Evolutionary conservation across 2,113 vertebrate genomes (phyloP), one percentile per base, ranked within the genome.

Genomic region (Trematocara variabile): DNA sequence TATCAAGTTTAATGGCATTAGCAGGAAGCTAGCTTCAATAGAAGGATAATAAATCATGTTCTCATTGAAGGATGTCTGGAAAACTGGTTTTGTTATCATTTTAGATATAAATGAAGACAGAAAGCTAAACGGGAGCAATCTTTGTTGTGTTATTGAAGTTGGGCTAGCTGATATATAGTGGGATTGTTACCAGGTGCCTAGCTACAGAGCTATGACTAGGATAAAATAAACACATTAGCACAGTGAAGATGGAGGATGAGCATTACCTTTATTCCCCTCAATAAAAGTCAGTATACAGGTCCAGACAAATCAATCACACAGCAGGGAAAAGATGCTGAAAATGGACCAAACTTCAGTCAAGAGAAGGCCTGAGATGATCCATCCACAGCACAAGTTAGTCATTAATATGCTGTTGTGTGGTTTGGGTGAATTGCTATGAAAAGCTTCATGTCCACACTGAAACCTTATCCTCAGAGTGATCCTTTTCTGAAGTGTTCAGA

Each of bases 181-280:
- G 58, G 30, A 16, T 63, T 37, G 33, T 63, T 33, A 37, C 58
- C 58, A 37, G 58, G 33, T 63, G 58, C 30, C 33, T 63, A 63
- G 33, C 33, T 63, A 37, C 33, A 63, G 33, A 37, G 58, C 33
- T 37, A 63, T 63, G 58, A 33, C 18, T 63, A 63, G 58, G 58
- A 63, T 37, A 37, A 63, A n/a, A 63, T 63, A 63, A 63, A 63
- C 33, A 63, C 58, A 63, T 63, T 37, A 63, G 58, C 58, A 63
- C 3, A 37, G 58, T n/a, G 18, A 63, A 37, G 18, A 63, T 63
- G 58, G 33, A 63, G 0, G 18, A 63, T 37, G 58, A 63, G 33
- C 0, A 34, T 37, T 0, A 37, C 18, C 18, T 63, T 1, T 63
- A 37, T 37, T 63, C 33, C 10, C 18, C 0, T 37, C 33, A 63